phyloP scores from a whole-genome alignment of 2,888 invertebrate genomes.

The Drosophila pseudotakahashii region DNA sequence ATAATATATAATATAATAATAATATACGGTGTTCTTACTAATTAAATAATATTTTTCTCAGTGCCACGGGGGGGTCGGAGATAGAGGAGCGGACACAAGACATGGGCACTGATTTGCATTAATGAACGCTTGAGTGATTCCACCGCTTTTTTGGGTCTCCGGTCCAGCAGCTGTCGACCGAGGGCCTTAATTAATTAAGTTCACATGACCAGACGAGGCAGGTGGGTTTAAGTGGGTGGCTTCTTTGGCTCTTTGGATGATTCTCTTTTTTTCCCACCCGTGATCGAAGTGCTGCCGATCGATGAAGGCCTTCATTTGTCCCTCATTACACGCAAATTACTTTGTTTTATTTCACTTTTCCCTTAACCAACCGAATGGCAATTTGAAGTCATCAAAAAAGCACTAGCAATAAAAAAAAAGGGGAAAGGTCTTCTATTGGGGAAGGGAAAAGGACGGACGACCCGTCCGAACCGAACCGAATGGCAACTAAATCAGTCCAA shows the following conservation, averaged over 20 bases:
- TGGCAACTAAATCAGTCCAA: conserved; percentile 46
- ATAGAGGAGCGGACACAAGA: conserved; percentile 37
- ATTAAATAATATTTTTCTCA: background rate
- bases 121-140: conserved; percentile 81
- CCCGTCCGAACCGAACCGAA: conserved; percentile 31
- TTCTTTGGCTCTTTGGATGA: background rate
- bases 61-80: background rate
- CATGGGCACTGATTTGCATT: conserved; percentile 82
- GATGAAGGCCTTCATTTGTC: conserved; percentile 29
- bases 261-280: background rate
- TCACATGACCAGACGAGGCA: conserved; percentile 74
- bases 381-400: conserved; percentile 29
- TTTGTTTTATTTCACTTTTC: conserved; percentile 48
- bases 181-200: conserved; percentile 78
- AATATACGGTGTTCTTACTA: too few relatives aligned
- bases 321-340: conserved; percentile 51
- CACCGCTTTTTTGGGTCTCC: conserved; percentile 49
- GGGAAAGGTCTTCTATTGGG: background rate
- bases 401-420: conserved; percentile 11
- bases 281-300: conserved; percentile 41
- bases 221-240: conserved; percentile 5
- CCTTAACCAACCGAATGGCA: conserved; percentile 17
- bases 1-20: too few relatives aligned
- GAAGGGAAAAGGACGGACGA: background rate
- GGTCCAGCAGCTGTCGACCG: conserved; percentile 72